Evolutionary conservation across 1,140 invertebrate species (phyloP).

Genomic region (Drosophila bocqueti): DNA sequence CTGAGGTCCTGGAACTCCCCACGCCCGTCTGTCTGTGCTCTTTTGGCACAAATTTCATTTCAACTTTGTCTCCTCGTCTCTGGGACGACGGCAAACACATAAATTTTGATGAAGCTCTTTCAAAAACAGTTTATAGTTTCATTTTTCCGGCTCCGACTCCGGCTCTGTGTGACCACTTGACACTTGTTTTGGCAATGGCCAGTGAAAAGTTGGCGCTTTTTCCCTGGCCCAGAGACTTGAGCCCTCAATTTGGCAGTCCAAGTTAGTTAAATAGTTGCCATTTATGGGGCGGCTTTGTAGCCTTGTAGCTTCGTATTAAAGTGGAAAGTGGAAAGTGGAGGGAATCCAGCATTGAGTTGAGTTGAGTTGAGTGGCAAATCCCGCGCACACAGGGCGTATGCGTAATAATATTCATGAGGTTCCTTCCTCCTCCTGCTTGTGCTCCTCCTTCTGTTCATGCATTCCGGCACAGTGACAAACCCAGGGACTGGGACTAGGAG

Average conservation of each 20-base stretch:
- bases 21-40: background rate
- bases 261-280: conserved; percentile 48
- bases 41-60: conserved; percentile 62
- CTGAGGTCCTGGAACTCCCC: background rate
- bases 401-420: conserved; percentile 68
- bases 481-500: background rate
- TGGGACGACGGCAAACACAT: conserved; percentile 34
- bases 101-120: conserved; percentile 53
- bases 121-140: conserved; percentile 49
- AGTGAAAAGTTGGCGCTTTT: conserved; percentile 48
- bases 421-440: background rate
- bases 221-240: conserved; percentile 19
- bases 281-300: conserved; percentile 9
- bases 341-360: conserved; percentile 28
- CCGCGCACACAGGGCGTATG: conserved; percentile 45
- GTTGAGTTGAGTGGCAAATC: conserved; percentile 17
- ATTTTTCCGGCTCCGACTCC: background rate
- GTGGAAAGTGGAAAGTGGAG: background rate
- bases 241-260: conserved; percentile 38
- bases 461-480: conserved; percentile 37
- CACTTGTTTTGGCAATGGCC: conserved; percentile 58
- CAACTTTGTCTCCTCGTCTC: conserved; percentile 40
- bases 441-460: conserved; percentile 1
- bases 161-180: conserved; percentile 35
- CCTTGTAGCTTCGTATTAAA: conserved; percentile 22